Base-by-base conservation (phyloP, 1,140 invertebrate genomes). In the Eueides isabella region DNA sequence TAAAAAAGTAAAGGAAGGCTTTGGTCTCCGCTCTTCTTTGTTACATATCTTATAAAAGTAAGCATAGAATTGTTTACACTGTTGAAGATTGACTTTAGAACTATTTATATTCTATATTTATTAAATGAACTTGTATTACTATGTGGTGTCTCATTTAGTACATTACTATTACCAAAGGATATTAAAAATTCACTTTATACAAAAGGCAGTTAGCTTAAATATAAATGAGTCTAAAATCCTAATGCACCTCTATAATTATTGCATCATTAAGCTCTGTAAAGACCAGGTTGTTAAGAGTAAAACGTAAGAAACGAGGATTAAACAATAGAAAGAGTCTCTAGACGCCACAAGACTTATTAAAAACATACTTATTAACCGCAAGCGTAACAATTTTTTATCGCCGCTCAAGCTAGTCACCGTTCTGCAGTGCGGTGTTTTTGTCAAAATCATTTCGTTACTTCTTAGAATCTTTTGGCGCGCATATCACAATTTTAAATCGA, bases 1-100 rank as follows among this genome's bases (percentile, higher is more conserved):
- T 83, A 85, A 88, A 90, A 87, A 91, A 88, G 81, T 83, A 76
- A 84, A 83, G 79, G 83, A 74, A 79, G 80, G 76, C 82, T 78
- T 78, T 69, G 73, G 77, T 77, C 62, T 67, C 66, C 71, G 55
- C 66, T 75, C 66, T 74, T 72, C 75, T 85, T 84, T 85, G 82
- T 86, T 77, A 80, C 48, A 71, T 61, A 23, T 3, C 48, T 55
- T 26, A 26, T 9, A 38, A 61, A 29, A 29, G 11, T 5, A 31
- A 63, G 61, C 16, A 63, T 63, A 16, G 5, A 61, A 6, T 61
- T 26, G 61, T 61, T 61, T 61, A 38, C 35, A 61, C 2, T 48
- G 41, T n/a, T 44, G 35, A 6, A 41, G 38, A 14, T 16, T 41
- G 1, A 4, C 16, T 41, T 14, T 38, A 3, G 35, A 38, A 5